phyloP scores from a whole-genome alignment of 53 echinoderm and acorn worm species.

The Mesocentrotus franciscanus region DNA sequence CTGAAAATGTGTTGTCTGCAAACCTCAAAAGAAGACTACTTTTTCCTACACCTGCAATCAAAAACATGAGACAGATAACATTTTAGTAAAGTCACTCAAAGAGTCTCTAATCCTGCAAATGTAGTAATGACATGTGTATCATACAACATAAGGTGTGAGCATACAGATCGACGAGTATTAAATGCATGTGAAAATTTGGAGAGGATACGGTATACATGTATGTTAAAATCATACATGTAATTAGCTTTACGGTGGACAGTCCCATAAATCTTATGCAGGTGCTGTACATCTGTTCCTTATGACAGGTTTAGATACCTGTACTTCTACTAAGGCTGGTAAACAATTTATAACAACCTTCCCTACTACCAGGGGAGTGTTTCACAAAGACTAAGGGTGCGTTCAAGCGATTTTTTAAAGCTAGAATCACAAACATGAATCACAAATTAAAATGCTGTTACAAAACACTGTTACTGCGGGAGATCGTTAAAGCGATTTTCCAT shows the following conservation, averaged over 20 bases:
- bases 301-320: not conserved
- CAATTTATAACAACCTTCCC: not conserved
- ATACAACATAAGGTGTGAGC: too few relatives aligned
- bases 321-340: not conserved
- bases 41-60: constrained; percentile 95
- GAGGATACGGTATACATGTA: not conserved
- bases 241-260: not conserved
- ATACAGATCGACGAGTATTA: too few relatives aligned
- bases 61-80: constrained; percentile 44
- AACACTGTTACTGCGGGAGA: too few relatives aligned
- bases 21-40: constrained; percentile 98
- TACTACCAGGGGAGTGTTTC: too few relatives aligned
- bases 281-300: not conserved
- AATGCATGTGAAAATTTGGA: too few relatives aligned
- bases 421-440: too few relatives aligned
- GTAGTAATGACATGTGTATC: too few relatives aligned
- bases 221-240: not conserved
- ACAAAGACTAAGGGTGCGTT: too few relatives aligned
- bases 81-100: not conserved
- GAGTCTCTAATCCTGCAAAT: too few relatives aligned
- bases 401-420: too few relatives aligned
- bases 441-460: too few relatives aligned
- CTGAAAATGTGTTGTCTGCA: constrained; percentile 99
- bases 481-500: too few relatives aligned
- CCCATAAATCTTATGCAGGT: not conserved